Conservation (phyloP, 2,888 invertebrate genomes). For the Morpho helenor region DNA sequence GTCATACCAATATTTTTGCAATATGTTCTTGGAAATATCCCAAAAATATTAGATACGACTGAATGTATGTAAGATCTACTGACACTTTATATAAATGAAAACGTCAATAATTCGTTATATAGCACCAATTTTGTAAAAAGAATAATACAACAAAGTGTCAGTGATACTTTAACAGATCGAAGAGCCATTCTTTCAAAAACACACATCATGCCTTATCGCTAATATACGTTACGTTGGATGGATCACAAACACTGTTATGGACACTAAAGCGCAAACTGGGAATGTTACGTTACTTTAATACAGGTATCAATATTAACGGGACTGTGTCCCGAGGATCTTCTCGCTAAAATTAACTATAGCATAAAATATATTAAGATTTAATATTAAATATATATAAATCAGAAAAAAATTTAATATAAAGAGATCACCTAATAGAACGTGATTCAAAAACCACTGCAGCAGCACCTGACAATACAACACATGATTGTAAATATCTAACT, state of each 20-base stretch:
- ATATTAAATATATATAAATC: conserved; percentile 44
- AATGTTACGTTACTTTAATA: conserved; percentile 71
- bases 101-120: conserved; percentile 26
- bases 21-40: conserved; percentile 33
- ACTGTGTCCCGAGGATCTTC: conserved; percentile 42
- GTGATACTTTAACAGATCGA: conserved; percentile 37
- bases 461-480: conserved; percentile 57
- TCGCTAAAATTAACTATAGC: conserved; percentile 54
- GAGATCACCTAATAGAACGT: conserved; percentile 67
- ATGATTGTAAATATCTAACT: conserved; percentile 10
- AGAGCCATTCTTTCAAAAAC: conserved; percentile 46
- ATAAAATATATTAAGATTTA: conserved; percentile 62
- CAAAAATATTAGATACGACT: conserved; percentile 51
- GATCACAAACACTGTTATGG: conserved; percentile 75
- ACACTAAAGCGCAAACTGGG: conserved; percentile 74
- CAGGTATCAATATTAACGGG: conserved; percentile 73
- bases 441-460: conserved; percentile 56
- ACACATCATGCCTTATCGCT: conserved; percentile 72
- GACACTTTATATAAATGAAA: conserved; percentile 41
- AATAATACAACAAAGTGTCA: conserved; percentile 49
- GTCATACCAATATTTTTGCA: conserved; percentile 18
- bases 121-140: conserved; percentile 35
- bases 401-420: conserved; percentile 60
- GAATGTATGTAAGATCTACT: conserved; percentile 39
- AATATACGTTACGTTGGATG: conserved; percentile 67